Evolutionary conservation across 2,113 vertebrate genomes (phyloP).

Genomic region (Apteryx mantelli): DNA sequence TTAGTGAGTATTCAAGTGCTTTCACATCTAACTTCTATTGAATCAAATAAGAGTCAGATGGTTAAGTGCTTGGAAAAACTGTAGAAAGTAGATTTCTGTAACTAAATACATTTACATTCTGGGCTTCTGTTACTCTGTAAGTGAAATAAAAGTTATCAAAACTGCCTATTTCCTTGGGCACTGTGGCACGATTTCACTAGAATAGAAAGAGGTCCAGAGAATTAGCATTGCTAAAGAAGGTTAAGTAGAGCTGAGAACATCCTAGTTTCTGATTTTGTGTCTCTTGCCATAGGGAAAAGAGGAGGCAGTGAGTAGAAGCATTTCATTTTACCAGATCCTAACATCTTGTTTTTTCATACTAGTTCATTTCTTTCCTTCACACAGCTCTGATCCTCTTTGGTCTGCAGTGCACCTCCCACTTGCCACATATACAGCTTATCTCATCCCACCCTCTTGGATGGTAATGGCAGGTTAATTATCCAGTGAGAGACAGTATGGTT

Average conservation of each 20-base stretch:
- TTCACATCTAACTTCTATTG: background rate
- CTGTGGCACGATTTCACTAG: background rate
- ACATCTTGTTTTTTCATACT: background rate
- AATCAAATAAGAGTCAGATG: background rate
- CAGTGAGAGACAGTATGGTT: background rate
- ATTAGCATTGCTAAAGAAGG: background rate
- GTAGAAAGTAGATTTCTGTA: background rate
- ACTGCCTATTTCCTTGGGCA: background rate
- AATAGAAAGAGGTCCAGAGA: background rate
- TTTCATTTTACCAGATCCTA: background rate
- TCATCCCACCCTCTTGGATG: background rate
- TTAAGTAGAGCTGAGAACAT: background rate
- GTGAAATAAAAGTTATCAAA: background rate
- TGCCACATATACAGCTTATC: background rate
- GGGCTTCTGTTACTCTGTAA: background rate
- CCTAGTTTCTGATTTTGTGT: background rate
- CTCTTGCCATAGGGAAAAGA: background rate
- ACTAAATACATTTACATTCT: background rate
- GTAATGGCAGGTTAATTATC: background rate
- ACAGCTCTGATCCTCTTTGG: background rate
- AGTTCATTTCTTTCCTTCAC: background rate
- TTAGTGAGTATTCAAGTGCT: background rate
- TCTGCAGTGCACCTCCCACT: background rate
- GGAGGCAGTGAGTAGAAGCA: background rate
- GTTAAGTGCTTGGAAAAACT: background rate